Evolutionary conservation across 2,888 invertebrate species (phyloP).

Genomic region (Phorcus lineatus): DNA sequence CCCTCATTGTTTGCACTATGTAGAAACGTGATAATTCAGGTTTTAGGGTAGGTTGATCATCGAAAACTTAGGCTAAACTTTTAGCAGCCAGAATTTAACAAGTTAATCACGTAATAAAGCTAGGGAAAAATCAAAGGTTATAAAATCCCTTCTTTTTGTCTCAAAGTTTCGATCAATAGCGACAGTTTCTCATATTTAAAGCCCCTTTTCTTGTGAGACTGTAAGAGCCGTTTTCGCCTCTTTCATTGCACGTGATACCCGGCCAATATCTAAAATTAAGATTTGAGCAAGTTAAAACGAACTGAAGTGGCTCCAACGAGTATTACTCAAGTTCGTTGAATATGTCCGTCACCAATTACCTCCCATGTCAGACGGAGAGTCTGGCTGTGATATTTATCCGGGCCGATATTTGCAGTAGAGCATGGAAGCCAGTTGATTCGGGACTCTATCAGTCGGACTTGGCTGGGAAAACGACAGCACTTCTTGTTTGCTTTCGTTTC

Average conservation of each 20-base stretch:
- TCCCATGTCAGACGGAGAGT: neutral
- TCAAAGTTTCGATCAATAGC: neutral
- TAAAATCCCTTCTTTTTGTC: neutral
- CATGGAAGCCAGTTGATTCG: neutral
- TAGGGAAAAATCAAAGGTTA: too few species aligned
- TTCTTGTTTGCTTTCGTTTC: neutral
- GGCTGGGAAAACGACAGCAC: neutral
- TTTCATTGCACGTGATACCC: neutral
- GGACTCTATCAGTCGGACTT: neutral
- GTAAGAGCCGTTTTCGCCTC: neutral
- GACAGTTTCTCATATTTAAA: neutral
- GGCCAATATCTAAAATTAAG: slow-evolving; percentile 17
- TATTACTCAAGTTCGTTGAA: neutral
- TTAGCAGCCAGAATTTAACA: too few species aligned
- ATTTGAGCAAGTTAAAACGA: slow-evolving; percentile 1
- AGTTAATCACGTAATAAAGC: too few species aligned
- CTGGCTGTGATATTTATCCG: neutral
- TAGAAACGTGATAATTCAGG: too few species aligned
- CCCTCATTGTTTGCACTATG: neutral
- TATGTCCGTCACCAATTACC: neutral
- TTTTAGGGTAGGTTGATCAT: too few species aligned
- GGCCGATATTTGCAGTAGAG: neutral
- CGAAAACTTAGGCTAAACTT: too few species aligned
- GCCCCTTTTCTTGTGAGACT: neutral
- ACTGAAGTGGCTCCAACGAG: neutral